Conservation (phyloP, 2,888 invertebrate genomes). For the Calliopum simillimum region DNA sequence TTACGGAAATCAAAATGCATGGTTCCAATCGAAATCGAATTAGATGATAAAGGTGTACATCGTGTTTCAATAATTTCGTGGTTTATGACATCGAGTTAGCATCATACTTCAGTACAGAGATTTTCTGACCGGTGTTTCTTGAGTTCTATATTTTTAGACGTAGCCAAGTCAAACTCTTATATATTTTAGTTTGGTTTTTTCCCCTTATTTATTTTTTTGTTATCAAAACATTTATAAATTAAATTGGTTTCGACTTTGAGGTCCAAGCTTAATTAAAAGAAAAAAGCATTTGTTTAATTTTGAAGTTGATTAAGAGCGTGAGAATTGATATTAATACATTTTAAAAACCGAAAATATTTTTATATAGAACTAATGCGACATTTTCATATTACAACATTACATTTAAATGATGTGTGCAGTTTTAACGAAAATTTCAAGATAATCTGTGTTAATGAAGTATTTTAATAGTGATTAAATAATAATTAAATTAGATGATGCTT, state of each 20-base stretch:
- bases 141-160: too few species aligned
- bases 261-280: slow-evolving; percentile 12
- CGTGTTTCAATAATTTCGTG: too few species aligned
- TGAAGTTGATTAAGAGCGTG: too few species aligned
- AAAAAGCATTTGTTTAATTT: slow-evolving; percentile 7
- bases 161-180: too few species aligned
- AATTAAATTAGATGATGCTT: slow-evolving; percentile 9
- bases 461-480: slow-evolving; percentile 13
- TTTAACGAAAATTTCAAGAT: slow-evolving; percentile 4
- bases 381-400: too few species aligned
- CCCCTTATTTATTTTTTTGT: slow-evolving; percentile 26
- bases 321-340: slow-evolving; percentile 9
- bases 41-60: too few species aligned
- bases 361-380: slow-evolving; percentile 34
- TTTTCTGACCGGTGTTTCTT: too few species aligned
- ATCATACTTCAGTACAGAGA: too few species aligned
- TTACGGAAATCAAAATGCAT: too few species aligned
- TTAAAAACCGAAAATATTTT: slow-evolving; percentile 27
- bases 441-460: slow-evolving; percentile 15
- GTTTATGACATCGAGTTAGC: too few species aligned
- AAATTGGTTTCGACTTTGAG: slow-evolving; percentile 18
- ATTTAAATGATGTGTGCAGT: slow-evolving; percentile 4
- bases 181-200: not conserved
- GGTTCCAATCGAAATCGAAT: too few species aligned
- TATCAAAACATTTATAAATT: slow-evolving; percentile 33